Evolutionary conservation across 37 sponge, comb jelly and placozoan genomes (phyloP), one percentile per base, ranked within the genome.

Genomic region (Aphrocallistes beatrix): DNA sequence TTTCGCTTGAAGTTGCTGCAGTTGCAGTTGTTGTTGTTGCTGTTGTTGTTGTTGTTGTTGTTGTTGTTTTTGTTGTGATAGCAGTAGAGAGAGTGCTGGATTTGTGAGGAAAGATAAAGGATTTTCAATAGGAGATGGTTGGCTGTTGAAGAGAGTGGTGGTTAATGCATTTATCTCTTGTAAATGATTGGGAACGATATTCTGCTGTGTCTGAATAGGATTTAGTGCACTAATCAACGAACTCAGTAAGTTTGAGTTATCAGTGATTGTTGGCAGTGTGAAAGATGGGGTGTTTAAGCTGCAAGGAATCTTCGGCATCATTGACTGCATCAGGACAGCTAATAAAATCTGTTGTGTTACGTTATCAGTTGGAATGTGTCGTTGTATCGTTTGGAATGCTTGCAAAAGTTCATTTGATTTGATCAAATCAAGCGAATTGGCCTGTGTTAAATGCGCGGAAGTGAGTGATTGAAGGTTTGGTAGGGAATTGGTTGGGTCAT

Each of bases 31-130:
- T 17, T 82, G 83, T 40, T 23, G 9, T 38, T 82, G 45, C 23
- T 40, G 39, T 17, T 82, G 83, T 82, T 82, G 83, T 37, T 82
- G 37, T 82, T 82, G 83, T 60, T 60, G 25, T 60, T 60, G 45
- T 42, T 42, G 45, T 42, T 42, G 45, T 42, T 6, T 16, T 42
- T 42, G 75, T 60, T 60, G 75, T 32, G 75, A 60, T 60, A 60
- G n/a, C n/a, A 60, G n/a, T 28, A 60, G 3, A 32, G 75, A 60
- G 3, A 60, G 75, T 6, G 75, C 25, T 19, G 75, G 75, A 60
- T 60, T 60, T 8, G 75, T 28, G 3, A 60, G 75, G 45, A 82
- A 40, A 37, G 83, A 39, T 0, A 38, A 17, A 25, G 45, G 83
- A 39, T 40, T 82, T 40, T 82, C 45, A 23, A 82, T 82, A 16